These are phyloP conservation scores for Synanthedon andrenaeformis DNA, from an alignment of 2,888 invertebrate species.

Conservation along the genomic window DNA sequence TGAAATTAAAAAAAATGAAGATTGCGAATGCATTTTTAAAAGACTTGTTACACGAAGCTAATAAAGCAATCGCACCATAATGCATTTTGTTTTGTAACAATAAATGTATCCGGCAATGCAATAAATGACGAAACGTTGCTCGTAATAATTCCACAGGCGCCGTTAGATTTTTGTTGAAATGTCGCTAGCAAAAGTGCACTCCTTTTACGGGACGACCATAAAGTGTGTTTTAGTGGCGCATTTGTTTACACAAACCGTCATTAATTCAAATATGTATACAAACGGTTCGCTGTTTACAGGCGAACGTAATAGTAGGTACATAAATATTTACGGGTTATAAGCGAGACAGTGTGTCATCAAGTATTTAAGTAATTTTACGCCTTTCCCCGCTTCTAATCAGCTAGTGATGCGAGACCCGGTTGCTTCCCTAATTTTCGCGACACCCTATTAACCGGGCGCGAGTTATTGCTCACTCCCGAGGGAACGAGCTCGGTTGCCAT, in stretches of 20 bases:
- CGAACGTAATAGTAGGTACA: conserved; percentile 8
- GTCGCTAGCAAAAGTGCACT: neutral
- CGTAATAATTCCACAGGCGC: neutral
- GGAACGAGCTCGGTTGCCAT: conserved; percentile 40
- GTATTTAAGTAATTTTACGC: conserved; percentile 57
- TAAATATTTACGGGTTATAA: conserved; percentile 37
- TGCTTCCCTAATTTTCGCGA: conserved; percentile 57
- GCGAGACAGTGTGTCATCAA: conserved; percentile 30
- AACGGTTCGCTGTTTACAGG: conserved; percentile 32
- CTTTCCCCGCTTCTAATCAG: conserved; percentile 48
- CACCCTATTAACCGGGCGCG: conserved; percentile 55
- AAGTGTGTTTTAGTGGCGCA: conserved; percentile 47
- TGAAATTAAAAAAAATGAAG: no score
- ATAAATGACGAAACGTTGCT: neutral
- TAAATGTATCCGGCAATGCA: neutral
- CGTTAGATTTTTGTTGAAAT: neutral
- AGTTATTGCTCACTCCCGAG: conserved; percentile 50
- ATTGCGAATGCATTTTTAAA: no score
- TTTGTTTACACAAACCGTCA: conserved; percentile 44
- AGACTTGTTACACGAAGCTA: no score
- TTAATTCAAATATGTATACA: conserved; percentile 34
- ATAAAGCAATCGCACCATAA: no score
- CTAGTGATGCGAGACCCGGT: conserved; percentile 35
- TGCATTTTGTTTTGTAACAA: no score
- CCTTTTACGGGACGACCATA: conserved; percentile 19